These are phyloP conservation scores for Eptesicus fuscus DNA, from an alignment of 2,113 vertebrate species.

Conservation along the genomic window DNA sequence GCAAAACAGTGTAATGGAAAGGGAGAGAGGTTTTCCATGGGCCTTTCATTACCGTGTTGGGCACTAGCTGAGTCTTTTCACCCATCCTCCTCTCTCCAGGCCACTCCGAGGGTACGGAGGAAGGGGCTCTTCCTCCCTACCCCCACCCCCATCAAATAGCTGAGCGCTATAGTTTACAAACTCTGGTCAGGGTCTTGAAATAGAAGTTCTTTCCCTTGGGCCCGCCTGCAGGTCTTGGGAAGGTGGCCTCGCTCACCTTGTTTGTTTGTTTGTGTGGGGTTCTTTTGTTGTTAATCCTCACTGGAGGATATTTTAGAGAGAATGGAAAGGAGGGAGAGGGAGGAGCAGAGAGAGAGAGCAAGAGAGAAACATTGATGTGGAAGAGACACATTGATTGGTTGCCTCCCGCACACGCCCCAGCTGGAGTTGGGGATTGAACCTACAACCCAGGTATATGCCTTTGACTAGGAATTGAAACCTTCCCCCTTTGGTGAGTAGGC, in stretches of 20 bases:
- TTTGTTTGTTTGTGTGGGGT: too few relatives aligned
- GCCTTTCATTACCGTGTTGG: not conserved
- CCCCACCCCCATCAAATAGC: not conserved
- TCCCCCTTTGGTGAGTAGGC: not conserved
- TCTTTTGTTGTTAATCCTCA: not conserved
- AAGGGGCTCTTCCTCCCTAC: not conserved
- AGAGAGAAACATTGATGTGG: not conserved
- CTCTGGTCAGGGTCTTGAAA: not conserved
- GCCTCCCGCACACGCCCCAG: not conserved
- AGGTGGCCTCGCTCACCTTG: not conserved
- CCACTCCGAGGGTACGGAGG: not conserved
- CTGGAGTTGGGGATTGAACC: too few relatives aligned
- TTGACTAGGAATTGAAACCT: not conserved
- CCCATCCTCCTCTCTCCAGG: not conserved
- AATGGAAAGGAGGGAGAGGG: not conserved
- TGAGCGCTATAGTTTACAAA: not conserved
- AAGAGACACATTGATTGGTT: not conserved
- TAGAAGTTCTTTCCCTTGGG: not conserved
- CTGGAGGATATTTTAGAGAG: not conserved
- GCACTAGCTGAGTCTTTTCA: not conserved
- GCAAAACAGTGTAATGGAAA: not conserved
- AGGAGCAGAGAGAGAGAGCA: not conserved
- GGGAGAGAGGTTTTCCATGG: not conserved
- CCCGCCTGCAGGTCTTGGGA: not conserved
- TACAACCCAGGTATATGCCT: not conserved